Base-by-base conservation (phyloP, 2,797 vertebrate species). In the Takifugu ocellatus region DNA sequence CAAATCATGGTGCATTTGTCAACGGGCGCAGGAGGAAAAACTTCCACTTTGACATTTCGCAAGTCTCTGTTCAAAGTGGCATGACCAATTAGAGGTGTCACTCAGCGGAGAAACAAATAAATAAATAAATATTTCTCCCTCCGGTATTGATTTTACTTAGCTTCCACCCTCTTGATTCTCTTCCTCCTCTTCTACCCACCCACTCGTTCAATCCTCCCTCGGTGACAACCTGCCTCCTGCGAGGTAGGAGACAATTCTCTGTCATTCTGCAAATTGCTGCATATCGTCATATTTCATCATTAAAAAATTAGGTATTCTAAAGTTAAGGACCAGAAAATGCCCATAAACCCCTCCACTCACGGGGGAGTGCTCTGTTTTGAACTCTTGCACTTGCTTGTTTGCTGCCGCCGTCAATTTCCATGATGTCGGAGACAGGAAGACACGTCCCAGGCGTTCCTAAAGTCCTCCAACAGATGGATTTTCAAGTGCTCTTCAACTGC, bases 401-500 rank as follows among this genome's bases (percentile, higher is more conserved):
- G 33, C 54, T 25, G 54, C 53, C 15, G 7, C 68, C 48, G 26
- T 71, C 61, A 56, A 69, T 68, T 63, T 55, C 52, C 25, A 49
- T 14, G 31, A 33, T 1, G 31, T 11, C 33, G 25, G 3, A 60
- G 63, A 72, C 74, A 70, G 63, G 68, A 59, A 69, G 59, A 61
- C 61, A 64, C 42, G 29, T 70, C 71, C 51, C 59, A 43, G 27
- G 61, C 67, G 75, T 65, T 51, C 50, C 21, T 74, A 48, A 69
- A 68, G 66, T 63, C 61, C 62, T 70, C 54, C 48, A 70, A 77
- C 78, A 79, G 72, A 74, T 51, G 42, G 39, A n/a, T 25, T 70
- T 75, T 78, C 66, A 76, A 85, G 77, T 66, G 75, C 74, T 83
- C 79, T 77, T 83, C 65, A 78, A 58, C 54, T 71, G 77, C 72